Base-by-base conservation (phyloP, 1,140 invertebrate genomes). In the Meteorus sp. region DNA sequence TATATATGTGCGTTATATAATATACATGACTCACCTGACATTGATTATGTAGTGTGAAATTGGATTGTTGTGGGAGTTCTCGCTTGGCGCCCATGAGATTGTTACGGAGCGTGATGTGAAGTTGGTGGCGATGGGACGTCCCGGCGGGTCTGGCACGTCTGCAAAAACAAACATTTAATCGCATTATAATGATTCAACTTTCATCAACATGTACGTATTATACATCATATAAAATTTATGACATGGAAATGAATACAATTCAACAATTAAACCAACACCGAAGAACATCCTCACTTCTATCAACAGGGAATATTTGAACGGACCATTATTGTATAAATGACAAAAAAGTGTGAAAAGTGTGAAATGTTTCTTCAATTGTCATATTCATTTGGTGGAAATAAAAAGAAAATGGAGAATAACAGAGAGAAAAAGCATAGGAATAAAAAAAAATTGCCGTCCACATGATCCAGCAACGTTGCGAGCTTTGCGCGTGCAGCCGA, bases 91-190 rank as follows among this genome's bases (percentile, higher is more conserved):
- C 89, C 89, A 91, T 31, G 88, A 89, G 63, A 91, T 78, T 72
- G 88, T 88, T 66, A 89, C 87, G 15, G 86, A 85, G 58, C 87
- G 81, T 53, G 89, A 89, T 37, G 88, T 88, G 73, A 90, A 90
- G 69, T 82, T 84, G 72, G 84, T 85, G 69, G 89, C 83, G 62
- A 91, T 80, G 47, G 89, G 89, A 53, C 86, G 80, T 62, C 88
- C 88, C 51, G 89, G 89, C 52, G 88, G 85, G 79, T 88, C 88
- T 75, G 85, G 83, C 66, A 87, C 85, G 80, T 86, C 85, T 87
- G 80, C 52, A 82, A 76, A 39, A 57, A 66, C 62, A 65, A 62
- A 44, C 33, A 62, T 51, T 45, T 61, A 67, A 39, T 39, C 11
- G n/a, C 13, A 59, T 60, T 65, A 65, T 62, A 55, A 51, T 44